These are phyloP conservation scores for Hydra vulgaris DNA, from an alignment of 30 jellyfish, hydroid and myxozoan genomes.

Conservation along the genomic window DNA sequence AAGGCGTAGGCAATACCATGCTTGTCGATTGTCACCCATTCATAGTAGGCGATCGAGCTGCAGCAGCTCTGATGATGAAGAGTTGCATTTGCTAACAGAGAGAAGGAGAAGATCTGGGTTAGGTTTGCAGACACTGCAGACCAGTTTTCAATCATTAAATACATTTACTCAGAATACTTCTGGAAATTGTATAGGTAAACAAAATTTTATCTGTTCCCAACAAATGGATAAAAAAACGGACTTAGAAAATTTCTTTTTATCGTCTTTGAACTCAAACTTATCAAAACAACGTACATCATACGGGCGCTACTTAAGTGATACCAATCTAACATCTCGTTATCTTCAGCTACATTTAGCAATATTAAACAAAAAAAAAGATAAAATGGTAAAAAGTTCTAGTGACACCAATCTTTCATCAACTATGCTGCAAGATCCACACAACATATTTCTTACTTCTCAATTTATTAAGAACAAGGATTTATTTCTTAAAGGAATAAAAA, in stretches of 20 bases:
- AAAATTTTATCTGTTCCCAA: background rate
- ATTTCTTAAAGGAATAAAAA: conserved; percentile 23
- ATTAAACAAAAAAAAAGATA: conserved; percentile 3
- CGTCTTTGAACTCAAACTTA: conserved; percentile 18
- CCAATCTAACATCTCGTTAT: conserved; percentile 56
- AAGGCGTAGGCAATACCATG: conserved; percentile 66
- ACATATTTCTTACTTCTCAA: conserved; percentile 21
- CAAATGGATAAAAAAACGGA: conserved; percentile 37
- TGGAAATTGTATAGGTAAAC: background rate
- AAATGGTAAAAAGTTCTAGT: conserved; percentile 54
- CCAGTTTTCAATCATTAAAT: conserved; percentile 1
- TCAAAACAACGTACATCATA: conserved; percentile 16
- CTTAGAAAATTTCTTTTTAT: conserved; percentile 19
- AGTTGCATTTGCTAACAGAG: conserved; percentile 34
- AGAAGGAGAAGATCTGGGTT: background rate
- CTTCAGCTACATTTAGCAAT: conserved; percentile 24
- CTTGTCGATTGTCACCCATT: conserved; percentile 94
- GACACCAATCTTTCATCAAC: conserved; percentile 62
- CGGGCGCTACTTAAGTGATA: conserved; percentile 76
- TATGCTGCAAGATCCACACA: conserved; percentile 19
- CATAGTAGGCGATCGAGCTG: conserved; percentile 96
- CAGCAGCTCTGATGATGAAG: conserved; percentile 97
- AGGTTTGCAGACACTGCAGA: background rate
- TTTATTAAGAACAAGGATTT: conserved; percentile 16
- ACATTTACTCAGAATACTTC: background rate